phyloP scores from a whole-genome alignment of 92 coral and sea anemone species.

The Isaurus tuberculatus region DNA sequence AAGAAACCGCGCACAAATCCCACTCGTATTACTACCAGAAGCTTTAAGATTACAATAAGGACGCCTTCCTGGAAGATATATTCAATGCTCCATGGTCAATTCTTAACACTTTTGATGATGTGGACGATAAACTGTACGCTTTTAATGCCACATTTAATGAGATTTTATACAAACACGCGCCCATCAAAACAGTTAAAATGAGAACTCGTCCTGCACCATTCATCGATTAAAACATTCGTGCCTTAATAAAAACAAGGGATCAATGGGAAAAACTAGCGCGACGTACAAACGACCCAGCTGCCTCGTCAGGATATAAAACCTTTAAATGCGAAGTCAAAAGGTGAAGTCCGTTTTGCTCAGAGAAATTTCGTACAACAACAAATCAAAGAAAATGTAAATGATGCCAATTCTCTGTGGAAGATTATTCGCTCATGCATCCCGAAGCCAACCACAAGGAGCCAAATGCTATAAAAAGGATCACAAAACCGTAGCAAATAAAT shows the following conservation, averaged over 20 bases:
- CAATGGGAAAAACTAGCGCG: too few species aligned
- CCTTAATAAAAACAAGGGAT: too few species aligned
- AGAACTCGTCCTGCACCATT: too few species aligned
- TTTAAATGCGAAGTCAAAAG: conserved; percentile 61
- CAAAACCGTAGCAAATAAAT: conserved; percentile 41
- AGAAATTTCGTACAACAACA: conserved; percentile 45
- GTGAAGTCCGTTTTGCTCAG: conserved; percentile 52
- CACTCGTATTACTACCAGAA: conserved; percentile 48
- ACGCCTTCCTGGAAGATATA: too few species aligned
- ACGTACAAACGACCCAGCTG: conserved; percentile 54
- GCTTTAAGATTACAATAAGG: conserved; percentile 44
- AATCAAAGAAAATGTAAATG: conserved; percentile 53
- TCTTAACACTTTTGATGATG: too few species aligned
- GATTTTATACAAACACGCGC: too few species aligned
- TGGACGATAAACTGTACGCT: too few species aligned
- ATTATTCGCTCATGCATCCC: conserved; percentile 60
- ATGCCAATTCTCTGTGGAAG: conserved; percentile 57
- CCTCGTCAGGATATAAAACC: conserved; percentile 53
- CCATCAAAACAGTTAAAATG: too few species aligned
- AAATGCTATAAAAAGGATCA: conserved; percentile 35
- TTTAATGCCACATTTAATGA: too few species aligned
- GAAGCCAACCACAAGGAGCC: conserved; percentile 45
- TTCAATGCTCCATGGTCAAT: too few species aligned
- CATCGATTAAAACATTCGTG: too few species aligned
- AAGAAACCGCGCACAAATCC: conserved; percentile 60